Evolutionary conservation across 1,140 invertebrate genomes (phyloP), one percentile per base, ranked within the genome.

Genomic region (Condylostylus longicornis): DNA sequence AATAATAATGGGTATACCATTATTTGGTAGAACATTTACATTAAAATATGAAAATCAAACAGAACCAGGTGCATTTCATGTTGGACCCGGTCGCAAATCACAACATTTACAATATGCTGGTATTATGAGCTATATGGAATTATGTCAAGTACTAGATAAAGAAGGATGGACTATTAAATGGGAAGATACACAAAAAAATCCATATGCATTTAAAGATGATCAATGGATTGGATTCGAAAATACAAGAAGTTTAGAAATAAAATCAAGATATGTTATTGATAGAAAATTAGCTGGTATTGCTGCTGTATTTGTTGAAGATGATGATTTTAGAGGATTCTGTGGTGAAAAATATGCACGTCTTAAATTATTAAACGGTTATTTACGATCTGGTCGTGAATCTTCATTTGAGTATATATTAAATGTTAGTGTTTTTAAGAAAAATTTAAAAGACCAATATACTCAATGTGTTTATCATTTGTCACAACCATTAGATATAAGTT

Each of bases 71-170:
- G 68, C 75, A 1, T 55, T 68, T 2, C 61, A 71, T 2, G 58
- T 38, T 6, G 69, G 71, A 3, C 54, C 68, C 3, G 77, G 77
- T 4, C 48, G 57, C 4, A 62, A 70, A 4, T 86, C 85, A 5
- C 71, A 70, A 3, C 83, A 78, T 43, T 85, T 83, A 0, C 48
- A 54, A 3, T 70, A 80, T 40, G 47, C 58, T 8, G 86, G 86
- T 8, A 68, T 70, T 19, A 63, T 83, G 33, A 76, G 81, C 15
- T 91, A 81, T 50, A 81, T 86, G 51, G 84, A 90, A 49, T 63
- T 74, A 41, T 53, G 58, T 18, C 50, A 53, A 28, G 49, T 49
- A 4, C 46, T 58, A 29, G 32, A 49, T 10, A 38, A 46, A 21
- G 40, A 53, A 15, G n/a, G n/a, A n/a, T 40, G 35, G 3, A 43